Percentiles rank a stretch among this genome's conserved stretches.
These are phyloP conservation scores for Drosophila baimaii DNA, from an alignment of 1,140 invertebrate species.

Conservation along the genomic window DNA sequence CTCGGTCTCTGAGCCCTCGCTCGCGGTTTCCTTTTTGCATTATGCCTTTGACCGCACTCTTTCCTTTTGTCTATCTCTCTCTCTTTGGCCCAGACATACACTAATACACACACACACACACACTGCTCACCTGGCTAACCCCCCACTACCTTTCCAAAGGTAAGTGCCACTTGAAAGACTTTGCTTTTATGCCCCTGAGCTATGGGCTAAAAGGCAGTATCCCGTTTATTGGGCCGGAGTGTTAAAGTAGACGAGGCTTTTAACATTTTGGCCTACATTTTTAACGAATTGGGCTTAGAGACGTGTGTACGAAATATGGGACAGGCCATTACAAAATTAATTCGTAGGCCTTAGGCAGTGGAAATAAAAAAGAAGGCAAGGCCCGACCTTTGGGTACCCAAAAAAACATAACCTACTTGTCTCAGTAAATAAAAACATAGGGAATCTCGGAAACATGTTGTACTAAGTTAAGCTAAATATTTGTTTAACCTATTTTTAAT, in stretches of 20 bases:
- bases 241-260: constrained; percentile 15
- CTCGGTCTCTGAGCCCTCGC: constrained; percentile 1
- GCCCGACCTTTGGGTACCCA: background rate
- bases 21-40: constrained; percentile 64
- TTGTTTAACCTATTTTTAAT: too few relatives aligned
- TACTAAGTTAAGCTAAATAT: too few relatives aligned
- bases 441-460: too few relatives aligned
- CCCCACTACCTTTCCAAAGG: background rate
- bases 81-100: background rate
- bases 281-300: constrained; percentile 14
- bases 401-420: background rate
- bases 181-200: constrained; percentile 33
- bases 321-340: constrained; percentile 28
- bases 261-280: constrained; percentile 33
- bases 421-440: too few relatives aligned
- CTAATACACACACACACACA: constrained; percentile 9
- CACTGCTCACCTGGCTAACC: background rate
- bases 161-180: constrained; percentile 39
- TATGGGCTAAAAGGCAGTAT: constrained; percentile 21
- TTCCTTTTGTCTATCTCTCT: constrained; percentile 9
- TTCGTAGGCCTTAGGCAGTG: background rate
- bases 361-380: background rate
- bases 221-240: constrained; percentile 29
- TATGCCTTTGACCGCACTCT: constrained; percentile 53
- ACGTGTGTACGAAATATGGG: constrained; percentile 11